These are phyloP conservation scores for Agriotes lineatus DNA, from an alignment of 2,888 invertebrate genomes.

Conservation along the genomic window DNA sequence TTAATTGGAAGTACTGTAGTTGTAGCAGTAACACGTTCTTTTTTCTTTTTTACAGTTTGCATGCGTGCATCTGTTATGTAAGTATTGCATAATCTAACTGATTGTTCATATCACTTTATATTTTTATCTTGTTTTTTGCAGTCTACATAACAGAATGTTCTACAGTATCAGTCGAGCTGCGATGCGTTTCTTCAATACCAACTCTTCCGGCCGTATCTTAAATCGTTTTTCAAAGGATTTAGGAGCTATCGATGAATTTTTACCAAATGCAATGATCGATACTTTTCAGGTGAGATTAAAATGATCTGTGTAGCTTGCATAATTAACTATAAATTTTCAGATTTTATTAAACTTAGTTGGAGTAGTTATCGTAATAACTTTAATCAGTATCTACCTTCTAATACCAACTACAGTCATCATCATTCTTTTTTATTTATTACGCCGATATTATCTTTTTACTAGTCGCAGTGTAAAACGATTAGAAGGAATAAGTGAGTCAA, in stretches of 20 bases:
- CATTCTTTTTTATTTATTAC: conserved; percentile 72
- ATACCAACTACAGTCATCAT: conserved; percentile 76
- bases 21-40: conserved; percentile 65
- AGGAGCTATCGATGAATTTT: conserved; percentile 70
- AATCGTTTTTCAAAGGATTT: conserved; percentile 81
- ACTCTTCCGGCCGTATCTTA: conserved; percentile 77
- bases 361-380: conserved; percentile 78
- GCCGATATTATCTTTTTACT: conserved; percentile 78
- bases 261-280: conserved; percentile 68
- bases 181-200: conserved; percentile 83
- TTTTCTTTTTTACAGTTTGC: conserved; percentile 73
- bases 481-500: conserved; percentile 76
- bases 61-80: conserved; percentile 71
- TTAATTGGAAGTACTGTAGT: conserved; percentile 64
- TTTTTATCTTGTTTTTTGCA: conserved; percentile 63
- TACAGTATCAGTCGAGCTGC: conserved; percentile 73
- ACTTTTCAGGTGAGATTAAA: conserved; percentile 61
- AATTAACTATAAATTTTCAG: conserved; percentile 49
- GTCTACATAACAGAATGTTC: conserved; percentile 83
- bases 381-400: conserved; percentile 77
- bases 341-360: conserved; percentile 82
- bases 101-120: neutral
- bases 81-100: neutral
- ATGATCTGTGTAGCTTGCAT: too few relatives aligned
- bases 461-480: conserved; percentile 81